Conservation (phyloP, 1,140 invertebrate species). For the Pachypsylla venusta region DNA sequence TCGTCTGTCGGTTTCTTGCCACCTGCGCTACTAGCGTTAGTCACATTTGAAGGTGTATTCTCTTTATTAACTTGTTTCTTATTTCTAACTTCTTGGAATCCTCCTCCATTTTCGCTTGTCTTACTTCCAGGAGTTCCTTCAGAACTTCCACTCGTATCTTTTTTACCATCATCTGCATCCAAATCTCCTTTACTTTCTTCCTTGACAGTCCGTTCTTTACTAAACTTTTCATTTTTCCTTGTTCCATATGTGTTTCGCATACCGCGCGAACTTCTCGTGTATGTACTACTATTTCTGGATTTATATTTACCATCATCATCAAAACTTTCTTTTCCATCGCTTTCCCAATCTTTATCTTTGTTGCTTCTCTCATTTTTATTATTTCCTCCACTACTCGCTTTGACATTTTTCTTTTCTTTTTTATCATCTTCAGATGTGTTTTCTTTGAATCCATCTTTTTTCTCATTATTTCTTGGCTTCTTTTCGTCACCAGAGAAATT, state of each 20-base stretch:
- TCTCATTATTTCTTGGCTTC: slow-evolving; percentile 5
- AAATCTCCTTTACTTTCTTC: slow-evolving; percentile 3
- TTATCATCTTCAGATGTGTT: neutral
- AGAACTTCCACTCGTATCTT: neutral
- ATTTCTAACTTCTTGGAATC: neutral
- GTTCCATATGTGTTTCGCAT: neutral
- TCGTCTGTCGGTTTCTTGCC: neutral
- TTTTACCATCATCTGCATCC: no score
- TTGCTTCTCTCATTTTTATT: neutral
- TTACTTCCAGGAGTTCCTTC: neutral
- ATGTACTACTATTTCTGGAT: neutral
- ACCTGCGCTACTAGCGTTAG: neutral
- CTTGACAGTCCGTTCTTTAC: neutral
- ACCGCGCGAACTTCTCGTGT: neutral
- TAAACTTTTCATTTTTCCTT: neutral
- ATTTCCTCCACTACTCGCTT: no score
- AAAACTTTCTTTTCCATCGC: neutral
- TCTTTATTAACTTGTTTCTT: neutral
- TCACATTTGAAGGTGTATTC: no score
- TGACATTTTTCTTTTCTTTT: slow-evolving; percentile 5
- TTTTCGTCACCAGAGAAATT: slow-evolving; percentile 6
- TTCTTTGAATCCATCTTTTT: no score
- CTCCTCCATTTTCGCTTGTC: neutral
- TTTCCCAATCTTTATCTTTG: neutral
- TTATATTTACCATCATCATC: neutral